Base-by-base conservation (phyloP, 2,113 vertebrate genomes). In the Phycodurus eques region DNA sequence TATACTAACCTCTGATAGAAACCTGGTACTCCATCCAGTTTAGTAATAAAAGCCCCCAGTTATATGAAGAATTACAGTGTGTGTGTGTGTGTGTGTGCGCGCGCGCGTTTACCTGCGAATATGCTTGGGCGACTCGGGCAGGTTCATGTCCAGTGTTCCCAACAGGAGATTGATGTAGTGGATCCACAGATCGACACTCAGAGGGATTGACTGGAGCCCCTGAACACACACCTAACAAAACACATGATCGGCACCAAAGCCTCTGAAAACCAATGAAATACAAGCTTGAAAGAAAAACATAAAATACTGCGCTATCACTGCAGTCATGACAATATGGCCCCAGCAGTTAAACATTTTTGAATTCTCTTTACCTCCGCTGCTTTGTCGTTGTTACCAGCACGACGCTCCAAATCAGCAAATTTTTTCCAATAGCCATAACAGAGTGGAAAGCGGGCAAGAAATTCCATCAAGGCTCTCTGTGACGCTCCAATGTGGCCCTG, bases 351-450 rank as follows among this genome's bases (percentile, higher is more conserved):
- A 13, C 7, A 31, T 13, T 59, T 51, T 4, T 14, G 1, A 42
- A n/a, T 5, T 64, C 1, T 53, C 1, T 35, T 39, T 80, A 95
- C 95, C 93, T 95, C 93, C 75, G 94, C 92, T 0, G 93, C 88
- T 72, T 92, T 91, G 27, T 79, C 67, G 53, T 79, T 67, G 76
- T 88, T 79, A 1, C 90, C 92, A 1, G 92, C 87, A 0, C 92
- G 91, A 0, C 93, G 91, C 62, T 95, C 95, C 75, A 95, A 80
- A 76, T 96, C 95, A 0, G 93, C 92, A 72, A 91, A 95, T 63
- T 95, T 96, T 72, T 95, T 95, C 95, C 95, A 96, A 83, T 95
- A 96, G 57, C 94, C 94, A 0, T 96, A 96, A 78, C 95, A 96
- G 22, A 95, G 93, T 0, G 95, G 95, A 67, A 94, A 96, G 4